Base-by-base conservation (phyloP, 2,797 vertebrate species). In the Cuniculus paca region DNA sequence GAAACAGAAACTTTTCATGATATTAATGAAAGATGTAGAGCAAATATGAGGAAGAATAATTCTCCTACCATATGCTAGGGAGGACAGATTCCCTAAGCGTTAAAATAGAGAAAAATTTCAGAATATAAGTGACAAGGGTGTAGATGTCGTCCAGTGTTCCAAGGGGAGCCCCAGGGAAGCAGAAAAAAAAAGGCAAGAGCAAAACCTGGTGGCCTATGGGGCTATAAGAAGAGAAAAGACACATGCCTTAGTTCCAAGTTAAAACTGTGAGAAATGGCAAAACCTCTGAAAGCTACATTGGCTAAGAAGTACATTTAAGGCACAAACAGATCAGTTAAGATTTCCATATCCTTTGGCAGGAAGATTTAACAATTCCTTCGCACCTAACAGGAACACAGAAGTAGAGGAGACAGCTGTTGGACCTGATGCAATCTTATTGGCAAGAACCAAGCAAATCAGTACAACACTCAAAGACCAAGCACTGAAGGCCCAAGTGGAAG, bases 91-190 rank as follows among this genome's bases (percentile, higher is more conserved):
- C 24, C 14, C 7, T 48, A 16, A 8, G 9, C 5, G 28, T 60
- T 31, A 6, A 11, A 16, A 50, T 56, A 81, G 11, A 74, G 56
- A 75, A 10, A 61, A 60, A 11, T 34, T 13, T 60, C 52, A 7
- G n/a, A 52, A 11, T 16, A 28, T 2, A 54, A 20, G 0, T 2
- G 10, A 0, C 1, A 24, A 63, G 58, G 42, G 7, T 11, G 10
- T 28, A 13, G 10, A 45, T 4, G 2, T 56, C 8, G 36, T 34
- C 3, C 17, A 36, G 26, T 6, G 39, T 22, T 5, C 60, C 11
- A 36, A 39, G 3, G 31, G 20, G 70, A 72, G 31, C 63, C n/a
- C 5, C 42, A 58, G 34, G 60, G 45, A 80, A 11, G 36, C 26
- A 50, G 39, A 19, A 39, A 52, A 42, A 92, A 31, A 2, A 48